Percentiles rank a stretch among this genome's conserved stretches.
phyloP scores from a whole-genome alignment of 2,888 invertebrate genomes.

The Euplagia quadripunctaria region DNA sequence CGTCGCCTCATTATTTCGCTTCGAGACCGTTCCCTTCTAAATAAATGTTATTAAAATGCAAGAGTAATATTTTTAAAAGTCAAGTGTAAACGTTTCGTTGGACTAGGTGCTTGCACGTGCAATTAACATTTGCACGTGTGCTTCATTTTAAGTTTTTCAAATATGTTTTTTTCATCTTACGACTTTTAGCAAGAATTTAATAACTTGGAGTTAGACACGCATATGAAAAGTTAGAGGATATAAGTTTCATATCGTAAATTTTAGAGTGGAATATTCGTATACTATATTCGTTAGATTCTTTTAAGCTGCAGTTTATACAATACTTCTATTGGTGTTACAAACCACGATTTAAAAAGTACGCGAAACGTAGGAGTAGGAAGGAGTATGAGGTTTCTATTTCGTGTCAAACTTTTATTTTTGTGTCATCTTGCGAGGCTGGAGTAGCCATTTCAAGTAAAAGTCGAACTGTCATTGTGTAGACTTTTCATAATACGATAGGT shows the following conservation, averaged over 20 bases:
- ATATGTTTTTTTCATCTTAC: slow-evolving; percentile 56
- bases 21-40: slow-evolving; percentile 68
- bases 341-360: background rate
- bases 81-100: slow-evolving; percentile 66
- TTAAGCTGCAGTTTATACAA: background rate
- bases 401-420: no score
- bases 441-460: no score
- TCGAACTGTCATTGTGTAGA: no score
- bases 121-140: slow-evolving; percentile 72
- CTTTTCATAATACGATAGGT: no score
- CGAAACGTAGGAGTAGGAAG: no score
- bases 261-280: background rate
- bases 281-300: background rate
- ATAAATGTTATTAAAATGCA: slow-evolving; percentile 80
- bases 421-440: no score
- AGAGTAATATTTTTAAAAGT: slow-evolving; percentile 78
- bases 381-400: no score
- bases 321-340: no score
- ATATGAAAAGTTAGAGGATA: slow-evolving; percentile 26
- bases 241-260: slow-evolving; percentile 22
- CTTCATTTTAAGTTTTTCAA: slow-evolving; percentile 58
- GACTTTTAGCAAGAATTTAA: slow-evolving; percentile 50
- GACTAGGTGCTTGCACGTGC: slow-evolving; percentile 58
- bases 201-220: slow-evolving; percentile 43
- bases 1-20: slow-evolving; percentile 80